phyloP scores from a whole-genome alignment of 2,888 invertebrate species.

The Galerucella pusilla region DNA sequence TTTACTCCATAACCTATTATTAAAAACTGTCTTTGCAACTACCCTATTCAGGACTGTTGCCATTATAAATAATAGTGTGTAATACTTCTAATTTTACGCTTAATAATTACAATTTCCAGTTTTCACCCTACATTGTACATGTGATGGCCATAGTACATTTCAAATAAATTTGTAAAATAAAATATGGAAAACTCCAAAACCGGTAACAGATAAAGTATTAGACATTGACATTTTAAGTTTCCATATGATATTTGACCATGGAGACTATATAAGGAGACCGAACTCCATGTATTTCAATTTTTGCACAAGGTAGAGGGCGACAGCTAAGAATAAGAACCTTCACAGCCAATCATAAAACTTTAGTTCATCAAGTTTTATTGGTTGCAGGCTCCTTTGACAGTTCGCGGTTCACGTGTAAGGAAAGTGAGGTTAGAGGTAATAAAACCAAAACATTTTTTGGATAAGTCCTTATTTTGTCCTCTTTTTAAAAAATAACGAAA shows the following conservation, averaged over 20 bases:
- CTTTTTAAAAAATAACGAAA: too few relatives aligned
- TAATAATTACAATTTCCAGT: background rate
- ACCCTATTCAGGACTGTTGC: slow-evolving; percentile 27
- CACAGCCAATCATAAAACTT: too few relatives aligned
- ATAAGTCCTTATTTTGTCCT: too few relatives aligned
- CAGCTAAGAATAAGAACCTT: too few relatives aligned
- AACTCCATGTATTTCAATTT: too few relatives aligned
- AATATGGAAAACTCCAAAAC: background rate
- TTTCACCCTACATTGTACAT: background rate
- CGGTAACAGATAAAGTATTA: background rate
- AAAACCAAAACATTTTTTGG: too few relatives aligned
- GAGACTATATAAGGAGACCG: too few relatives aligned
- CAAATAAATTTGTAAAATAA: slow-evolving; percentile 8
- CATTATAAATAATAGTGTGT: slow-evolving; percentile 26
- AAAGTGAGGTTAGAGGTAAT: too few relatives aligned
- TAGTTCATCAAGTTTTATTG: too few relatives aligned
- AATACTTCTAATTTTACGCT: background rate
- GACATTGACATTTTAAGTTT: background rate
- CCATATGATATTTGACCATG: slow-evolving; percentile 3
- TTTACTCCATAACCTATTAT: slow-evolving; percentile 17
- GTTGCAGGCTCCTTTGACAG: too few relatives aligned
- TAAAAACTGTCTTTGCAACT: slow-evolving; percentile 19
- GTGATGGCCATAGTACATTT: background rate
- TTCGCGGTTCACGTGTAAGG: too few relatives aligned
- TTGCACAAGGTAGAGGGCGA: too few relatives aligned